Conservation (phyloP, 2,797 vertebrate genomes). For the Xiphophorus birchmanni region DNA sequence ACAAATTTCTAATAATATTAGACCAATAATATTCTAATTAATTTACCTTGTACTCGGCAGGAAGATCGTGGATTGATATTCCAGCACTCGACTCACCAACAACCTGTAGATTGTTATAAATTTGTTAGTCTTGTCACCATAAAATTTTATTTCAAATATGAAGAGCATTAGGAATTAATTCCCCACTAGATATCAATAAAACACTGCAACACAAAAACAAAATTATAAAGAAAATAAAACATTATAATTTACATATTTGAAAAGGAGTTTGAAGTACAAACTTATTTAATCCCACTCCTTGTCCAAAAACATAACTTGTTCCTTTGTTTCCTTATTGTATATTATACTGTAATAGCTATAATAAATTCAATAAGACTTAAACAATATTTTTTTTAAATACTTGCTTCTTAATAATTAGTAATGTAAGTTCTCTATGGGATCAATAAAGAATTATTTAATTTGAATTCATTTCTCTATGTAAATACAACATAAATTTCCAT, state of each 20-base stretch:
- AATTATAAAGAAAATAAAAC: background rate
- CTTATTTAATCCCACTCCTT: background rate
- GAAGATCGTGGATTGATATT: conserved; percentile 83
- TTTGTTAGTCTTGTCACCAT: background rate
- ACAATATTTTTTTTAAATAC: too few species aligned
- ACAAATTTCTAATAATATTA: background rate
- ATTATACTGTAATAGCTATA: too few species aligned
- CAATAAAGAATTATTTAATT: too few species aligned
- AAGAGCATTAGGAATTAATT: background rate
- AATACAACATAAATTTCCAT: too few species aligned
- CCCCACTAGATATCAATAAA: background rate
- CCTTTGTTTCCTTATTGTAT: too few species aligned
- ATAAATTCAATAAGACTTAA: too few species aligned
- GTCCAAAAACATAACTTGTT: too few species aligned
- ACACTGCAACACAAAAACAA: background rate
- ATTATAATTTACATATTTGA: background rate
- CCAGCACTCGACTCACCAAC: conserved; percentile 78
- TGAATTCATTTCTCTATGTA: too few species aligned
- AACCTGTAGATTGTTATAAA: conserved; percentile 67
- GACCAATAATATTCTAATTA: background rate
- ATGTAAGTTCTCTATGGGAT: too few species aligned
- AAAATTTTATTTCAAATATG: background rate
- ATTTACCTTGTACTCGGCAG: conserved; percentile 86
- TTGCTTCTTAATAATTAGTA: too few species aligned
- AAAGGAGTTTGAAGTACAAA: background rate